A percentile compares a stretch with the other conserved stretches of the same genome.
Evolutionary conservation across 2,113 vertebrate species (phyloP).

Genomic region (Alligator mississippiensis): DNA sequence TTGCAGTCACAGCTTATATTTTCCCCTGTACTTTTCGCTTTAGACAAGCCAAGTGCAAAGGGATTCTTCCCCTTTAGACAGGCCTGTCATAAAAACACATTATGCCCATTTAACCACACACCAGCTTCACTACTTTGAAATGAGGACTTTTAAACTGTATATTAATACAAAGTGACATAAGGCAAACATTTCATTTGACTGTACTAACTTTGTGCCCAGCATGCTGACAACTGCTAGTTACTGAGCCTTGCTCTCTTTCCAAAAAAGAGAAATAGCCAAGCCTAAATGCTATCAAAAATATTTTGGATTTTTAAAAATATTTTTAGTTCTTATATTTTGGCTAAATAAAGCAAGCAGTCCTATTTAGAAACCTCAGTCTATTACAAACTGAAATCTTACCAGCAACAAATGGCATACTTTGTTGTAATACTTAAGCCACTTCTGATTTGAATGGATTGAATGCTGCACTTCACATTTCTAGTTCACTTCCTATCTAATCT

Average conservation of each 20-base stretch:
- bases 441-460: not conserved
- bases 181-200: not conserved
- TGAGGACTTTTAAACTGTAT: not conserved
- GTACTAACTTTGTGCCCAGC: not conserved
- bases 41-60: not conserved
- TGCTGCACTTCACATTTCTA: not conserved
- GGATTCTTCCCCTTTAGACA: not conserved
- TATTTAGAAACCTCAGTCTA: not conserved
- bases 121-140: not conserved
- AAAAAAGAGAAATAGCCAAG: not conserved
- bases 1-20: not conserved
- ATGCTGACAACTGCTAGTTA: not conserved
- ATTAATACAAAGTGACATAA: not conserved
- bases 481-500: not conserved
- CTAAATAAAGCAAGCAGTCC: fast-evolving
- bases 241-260: not conserved
- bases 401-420: not conserved
- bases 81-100: not conserved
- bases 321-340: no score
- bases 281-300: not conserved
- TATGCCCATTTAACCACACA: not conserved
- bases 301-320: not conserved
- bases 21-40: not conserved
- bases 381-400: not conserved
- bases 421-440: not conserved